phyloP scores from a whole-genome alignment of 2,113 vertebrate genomes.

The Gallinago undulata region DNA sequence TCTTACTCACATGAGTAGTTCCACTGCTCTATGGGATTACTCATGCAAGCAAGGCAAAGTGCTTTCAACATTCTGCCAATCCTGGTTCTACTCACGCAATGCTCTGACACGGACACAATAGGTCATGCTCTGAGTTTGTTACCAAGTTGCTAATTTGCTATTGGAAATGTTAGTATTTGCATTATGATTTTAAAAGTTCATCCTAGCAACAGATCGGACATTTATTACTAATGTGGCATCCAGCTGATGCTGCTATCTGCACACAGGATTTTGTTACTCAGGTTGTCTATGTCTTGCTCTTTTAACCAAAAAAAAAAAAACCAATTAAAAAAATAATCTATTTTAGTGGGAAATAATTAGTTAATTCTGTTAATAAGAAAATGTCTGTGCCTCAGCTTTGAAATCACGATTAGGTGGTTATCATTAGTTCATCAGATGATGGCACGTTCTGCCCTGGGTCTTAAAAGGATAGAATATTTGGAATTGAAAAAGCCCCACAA shows the following conservation, averaged over 20 bases:
- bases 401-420: neutral
- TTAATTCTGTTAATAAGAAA: neutral
- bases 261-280: neutral
- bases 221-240: neutral
- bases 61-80: neutral
- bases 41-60: conserved; percentile 27
- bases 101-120: neutral
- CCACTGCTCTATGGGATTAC: neutral
- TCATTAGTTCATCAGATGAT: neutral
- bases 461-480: neutral
- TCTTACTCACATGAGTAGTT: conserved; percentile 28
- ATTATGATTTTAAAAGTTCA: neutral
- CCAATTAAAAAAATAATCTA: neutral
- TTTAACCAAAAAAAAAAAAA: neutral
- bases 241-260: neutral
- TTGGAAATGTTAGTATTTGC: neutral
- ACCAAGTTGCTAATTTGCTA: neutral
- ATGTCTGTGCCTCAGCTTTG: neutral
- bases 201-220: neutral
- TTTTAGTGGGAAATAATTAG: neutral
- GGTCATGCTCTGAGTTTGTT: neutral
- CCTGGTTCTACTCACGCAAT: neutral
- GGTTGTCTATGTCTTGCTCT: neutral
- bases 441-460: neutral
- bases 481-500: neutral